A percentile compares a stretch with the other conserved stretches of the same genome.
Evolutionary conservation across 2,797 vertebrate species (phyloP).

Genomic region (Salarias fasciatus): DNA sequence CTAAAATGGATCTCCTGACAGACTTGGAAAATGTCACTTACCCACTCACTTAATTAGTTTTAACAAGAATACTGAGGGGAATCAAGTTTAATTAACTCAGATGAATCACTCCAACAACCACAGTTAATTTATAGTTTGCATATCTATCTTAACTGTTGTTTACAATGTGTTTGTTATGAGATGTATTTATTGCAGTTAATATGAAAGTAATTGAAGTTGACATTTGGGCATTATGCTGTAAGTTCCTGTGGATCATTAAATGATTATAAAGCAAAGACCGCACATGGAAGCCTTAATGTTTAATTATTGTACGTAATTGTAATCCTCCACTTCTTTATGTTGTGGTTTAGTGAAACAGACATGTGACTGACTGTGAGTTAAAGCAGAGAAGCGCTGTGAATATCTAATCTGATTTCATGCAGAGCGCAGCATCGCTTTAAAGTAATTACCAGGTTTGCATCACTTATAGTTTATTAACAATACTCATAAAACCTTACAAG

Average conservation of each 20-base stretch:
- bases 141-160: slow-evolving; percentile 39
- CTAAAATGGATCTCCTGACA: slow-evolving; percentile 49
- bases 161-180: slow-evolving; percentile 36
- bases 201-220: slow-evolving; percentile 59
- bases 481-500: too few species aligned
- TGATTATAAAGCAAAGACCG: slow-evolving; percentile 49
- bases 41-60: slow-evolving; percentile 66
- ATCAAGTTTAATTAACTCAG: slow-evolving; percentile 68
- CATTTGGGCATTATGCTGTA: slow-evolving; percentile 48
- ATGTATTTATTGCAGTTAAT: slow-evolving; percentile 38
- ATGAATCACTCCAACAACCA: slow-evolving; percentile 51
- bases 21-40: slow-evolving; percentile 65
- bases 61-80: slow-evolving; percentile 57
- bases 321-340: slow-evolving; percentile 51
- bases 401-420: slow-evolving; percentile 22
- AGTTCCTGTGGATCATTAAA: slow-evolving; percentile 57
- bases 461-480: slow-evolving; percentile 3
- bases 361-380: slow-evolving; percentile 27
- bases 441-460: slow-evolving; percentile 1
- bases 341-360: slow-evolving; percentile 43
- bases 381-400: slow-evolving; percentile 20
- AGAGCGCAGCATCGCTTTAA: neutral
- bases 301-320: slow-evolving; percentile 55
- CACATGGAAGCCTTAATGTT: slow-evolving; percentile 29
- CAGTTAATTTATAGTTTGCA: slow-evolving; percentile 49